Conservation (phyloP, 2,797 vertebrate species). For the Parambassis ranga region DNA sequence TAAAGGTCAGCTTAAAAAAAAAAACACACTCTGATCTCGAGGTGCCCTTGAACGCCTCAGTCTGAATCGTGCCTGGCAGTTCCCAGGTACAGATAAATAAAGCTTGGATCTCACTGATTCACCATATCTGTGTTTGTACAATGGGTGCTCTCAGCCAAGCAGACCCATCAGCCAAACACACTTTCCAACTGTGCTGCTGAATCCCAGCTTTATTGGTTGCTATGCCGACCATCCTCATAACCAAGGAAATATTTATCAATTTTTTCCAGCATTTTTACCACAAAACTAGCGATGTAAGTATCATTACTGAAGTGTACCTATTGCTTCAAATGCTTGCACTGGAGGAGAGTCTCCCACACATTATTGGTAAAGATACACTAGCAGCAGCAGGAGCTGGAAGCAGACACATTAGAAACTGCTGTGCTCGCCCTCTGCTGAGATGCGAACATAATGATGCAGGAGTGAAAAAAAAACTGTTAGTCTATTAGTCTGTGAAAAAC, state of each 20-base stretch:
- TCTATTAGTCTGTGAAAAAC: conserved; percentile 34
- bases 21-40: not conserved
- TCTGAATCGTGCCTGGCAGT: not conserved
- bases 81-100: conserved; percentile 2
- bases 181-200: conserved; percentile 30
- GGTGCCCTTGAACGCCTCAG: conserved; percentile 14
- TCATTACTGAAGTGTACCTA: not conserved
- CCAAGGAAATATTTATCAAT: not conserved
- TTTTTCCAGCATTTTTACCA: not conserved
- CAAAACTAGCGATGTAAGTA: not conserved
- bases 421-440: conserved; percentile 42
- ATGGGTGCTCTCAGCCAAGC: conserved; percentile 6
- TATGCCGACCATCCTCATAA: conserved; percentile 17
- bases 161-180: conserved; percentile 7
- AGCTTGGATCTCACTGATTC: conserved; percentile 13
- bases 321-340: conserved; percentile 19
- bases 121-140: conserved; percentile 19
- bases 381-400: conserved; percentile 53
- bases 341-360: conserved; percentile 30
- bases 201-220: conserved; percentile 13
- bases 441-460: conserved; percentile 55
- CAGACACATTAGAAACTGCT: conserved; percentile 53
- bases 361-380: not conserved
- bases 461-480: conserved; percentile 28
- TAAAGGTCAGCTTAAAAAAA: conserved; percentile 39